These are phyloP conservation scores for Crotalus tigris DNA, from an alignment of 2,113 vertebrate genomes.

Conservation along the genomic window DNA sequence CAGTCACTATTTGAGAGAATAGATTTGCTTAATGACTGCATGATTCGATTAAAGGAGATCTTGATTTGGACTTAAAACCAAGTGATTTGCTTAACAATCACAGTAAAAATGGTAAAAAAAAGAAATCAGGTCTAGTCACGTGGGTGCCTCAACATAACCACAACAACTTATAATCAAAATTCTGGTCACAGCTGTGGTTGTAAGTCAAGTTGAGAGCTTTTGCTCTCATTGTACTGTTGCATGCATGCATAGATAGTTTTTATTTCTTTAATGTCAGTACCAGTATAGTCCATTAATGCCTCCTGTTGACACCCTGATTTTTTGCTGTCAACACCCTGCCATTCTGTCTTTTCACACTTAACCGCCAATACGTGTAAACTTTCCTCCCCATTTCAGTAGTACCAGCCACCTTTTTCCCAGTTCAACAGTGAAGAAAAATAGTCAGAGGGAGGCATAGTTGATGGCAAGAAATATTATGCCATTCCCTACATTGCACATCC, in stretches of 20 bases:
- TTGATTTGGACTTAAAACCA: neutral
- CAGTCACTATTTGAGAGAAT: neutral
- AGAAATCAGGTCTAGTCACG: neutral
- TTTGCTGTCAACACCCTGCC: constrained; percentile 17
- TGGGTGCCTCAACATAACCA: neutral
- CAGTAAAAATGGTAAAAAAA: neutral
- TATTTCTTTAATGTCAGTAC: neutral
- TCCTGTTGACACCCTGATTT: neutral
- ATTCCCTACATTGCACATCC: neutral
- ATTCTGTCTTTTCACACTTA: neutral
- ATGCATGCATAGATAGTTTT: neutral
- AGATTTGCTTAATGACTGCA: neutral
- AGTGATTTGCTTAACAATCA: neutral
- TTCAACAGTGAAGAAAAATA: neutral
- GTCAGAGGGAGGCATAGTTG: neutral
- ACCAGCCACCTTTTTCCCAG: neutral
- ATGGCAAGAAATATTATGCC: neutral
- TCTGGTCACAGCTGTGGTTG: neutral
- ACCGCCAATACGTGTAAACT: neutral
- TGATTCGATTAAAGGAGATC: neutral
- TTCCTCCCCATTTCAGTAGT: neutral
- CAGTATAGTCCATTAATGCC: neutral
- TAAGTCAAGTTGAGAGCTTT: neutral
- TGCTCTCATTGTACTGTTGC: neutral
- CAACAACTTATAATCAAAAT: neutral